phyloP scores from a whole-genome alignment of 2,113 vertebrate species.

The Eolophus roseicapilla region DNA sequence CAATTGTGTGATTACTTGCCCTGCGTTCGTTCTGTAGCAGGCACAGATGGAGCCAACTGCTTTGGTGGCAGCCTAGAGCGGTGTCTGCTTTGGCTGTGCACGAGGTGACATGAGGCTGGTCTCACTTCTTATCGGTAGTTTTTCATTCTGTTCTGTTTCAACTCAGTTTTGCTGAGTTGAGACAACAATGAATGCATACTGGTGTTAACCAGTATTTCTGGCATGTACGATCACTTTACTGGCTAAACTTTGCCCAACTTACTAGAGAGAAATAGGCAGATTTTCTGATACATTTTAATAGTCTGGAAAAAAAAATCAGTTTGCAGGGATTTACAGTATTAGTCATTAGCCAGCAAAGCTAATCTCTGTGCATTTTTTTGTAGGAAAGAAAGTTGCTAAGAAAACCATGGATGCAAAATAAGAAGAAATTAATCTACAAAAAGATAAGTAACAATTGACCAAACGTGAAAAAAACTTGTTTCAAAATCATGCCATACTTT shows the following conservation, averaged over 20 bases:
- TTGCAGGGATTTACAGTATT: not conserved
- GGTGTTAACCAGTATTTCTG: not conserved
- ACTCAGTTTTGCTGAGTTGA: not conserved
- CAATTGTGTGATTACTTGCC: fast-evolving
- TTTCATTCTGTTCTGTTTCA: not conserved
- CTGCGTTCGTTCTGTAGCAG: fast-evolving
- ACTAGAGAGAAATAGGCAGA: not conserved
- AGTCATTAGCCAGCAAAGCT: not conserved
- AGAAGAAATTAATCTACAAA: not conserved
- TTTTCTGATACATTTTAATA: not conserved
- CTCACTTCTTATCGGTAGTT: not conserved
- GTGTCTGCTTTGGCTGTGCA: fast-evolving
- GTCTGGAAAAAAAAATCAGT: not conserved
- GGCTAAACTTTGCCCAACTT: not conserved
- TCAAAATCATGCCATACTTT: not conserved
- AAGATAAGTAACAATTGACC: not conserved
- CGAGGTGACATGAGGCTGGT: not conserved
- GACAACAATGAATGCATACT: not conserved
- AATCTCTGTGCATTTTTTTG: not conserved
- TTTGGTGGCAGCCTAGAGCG: fast-evolving
- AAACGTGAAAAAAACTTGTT: not conserved
- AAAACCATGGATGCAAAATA: not conserved
- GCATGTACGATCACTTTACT: not conserved
- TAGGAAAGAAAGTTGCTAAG: not conserved
- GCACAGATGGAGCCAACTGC: not conserved